phyloP scores from a whole-genome alignment of 2,888 invertebrate genomes.

The Tenthredo amoena region DNA sequence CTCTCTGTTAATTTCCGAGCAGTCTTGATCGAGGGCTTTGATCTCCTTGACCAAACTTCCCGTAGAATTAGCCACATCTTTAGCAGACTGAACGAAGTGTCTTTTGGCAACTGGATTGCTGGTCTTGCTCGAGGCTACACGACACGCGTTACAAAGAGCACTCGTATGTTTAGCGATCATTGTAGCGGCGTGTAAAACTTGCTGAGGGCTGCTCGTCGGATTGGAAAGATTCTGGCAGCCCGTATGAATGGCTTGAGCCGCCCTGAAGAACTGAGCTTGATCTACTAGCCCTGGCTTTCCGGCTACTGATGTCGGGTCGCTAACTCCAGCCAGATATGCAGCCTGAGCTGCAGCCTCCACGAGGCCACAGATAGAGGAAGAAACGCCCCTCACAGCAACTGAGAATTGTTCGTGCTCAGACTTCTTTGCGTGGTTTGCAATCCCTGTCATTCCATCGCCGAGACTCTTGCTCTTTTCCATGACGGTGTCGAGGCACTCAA shows the following conservation, averaged over 20 bases:
- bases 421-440: slow-evolving; percentile 94
- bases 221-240: slow-evolving; percentile 91
- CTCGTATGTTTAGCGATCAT: slow-evolving; percentile 98
- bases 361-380: slow-evolving; percentile 92
- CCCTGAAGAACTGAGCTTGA: slow-evolving; percentile 92
- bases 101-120: slow-evolving; percentile 95
- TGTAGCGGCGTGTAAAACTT: slow-evolving; percentile 94
- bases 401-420: slow-evolving; percentile 93
- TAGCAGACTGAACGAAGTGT: slow-evolving; percentile 98
- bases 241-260: slow-evolving; percentile 93
- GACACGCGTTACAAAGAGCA: slow-evolving; percentile 96
- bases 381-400: slow-evolving; percentile 90
- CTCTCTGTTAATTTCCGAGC: slow-evolving; percentile 87
- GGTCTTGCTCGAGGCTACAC: slow-evolving; percentile 94
- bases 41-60: slow-evolving; percentile 96
- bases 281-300: slow-evolving; percentile 94
- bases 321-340: slow-evolving; percentile 96
- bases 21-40: slow-evolving; percentile 92
- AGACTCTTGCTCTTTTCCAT: slow-evolving; percentile 92
- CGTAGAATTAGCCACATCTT: slow-evolving; percentile 98
- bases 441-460: slow-evolving; percentile 96
- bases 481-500: slow-evolving; percentile 94
- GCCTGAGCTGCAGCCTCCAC: slow-evolving; percentile 97
- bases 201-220: slow-evolving; percentile 86
- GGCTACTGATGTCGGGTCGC: slow-evolving; percentile 93